phyloP scores from a whole-genome alignment of 2,888 invertebrate genomes.

The Siphlonurus alternatus region DNA sequence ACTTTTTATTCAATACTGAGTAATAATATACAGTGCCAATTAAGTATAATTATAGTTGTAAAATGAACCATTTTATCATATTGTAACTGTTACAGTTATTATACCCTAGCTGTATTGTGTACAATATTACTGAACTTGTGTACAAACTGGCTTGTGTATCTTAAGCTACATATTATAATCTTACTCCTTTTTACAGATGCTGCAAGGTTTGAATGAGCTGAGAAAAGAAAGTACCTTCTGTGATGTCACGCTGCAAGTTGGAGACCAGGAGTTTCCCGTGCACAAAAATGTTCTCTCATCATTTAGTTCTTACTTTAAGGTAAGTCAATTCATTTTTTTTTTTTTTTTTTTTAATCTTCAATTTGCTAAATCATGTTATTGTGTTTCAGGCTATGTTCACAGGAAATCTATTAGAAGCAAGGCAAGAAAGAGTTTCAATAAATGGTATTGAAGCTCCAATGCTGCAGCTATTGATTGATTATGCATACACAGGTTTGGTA shows the following conservation, averaged over 20 bases:
- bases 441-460: slow-evolving; percentile 27
- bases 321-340: slow-evolving; percentile 12
- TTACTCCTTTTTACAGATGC: slow-evolving; percentile 20
- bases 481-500: slow-evolving; percentile 24
- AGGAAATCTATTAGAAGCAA: slow-evolving; percentile 26
- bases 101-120: no score
- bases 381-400: slow-evolving; percentile 26
- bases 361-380: slow-evolving; percentile 1
- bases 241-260: slow-evolving; percentile 27
- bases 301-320: slow-evolving; percentile 28
- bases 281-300: slow-evolving; percentile 28
- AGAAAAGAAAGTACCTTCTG: slow-evolving; percentile 24
- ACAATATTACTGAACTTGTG: no score
- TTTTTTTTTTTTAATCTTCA: slow-evolving; percentile 1
- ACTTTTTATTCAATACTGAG: no score
- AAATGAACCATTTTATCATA: no score
- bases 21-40: no score
- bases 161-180: no score
- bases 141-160: no score
- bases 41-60: no score
- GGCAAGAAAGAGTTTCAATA: slow-evolving; percentile 25
- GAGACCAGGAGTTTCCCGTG: slow-evolving; percentile 25
- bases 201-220: slow-evolving; percentile 23
- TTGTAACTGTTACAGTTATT: no score
- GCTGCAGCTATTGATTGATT: slow-evolving; percentile 26